Evolutionary conservation across 37 sponge, comb jelly and placozoan species (phyloP).

Genomic region (Ianthella basta): DNA sequence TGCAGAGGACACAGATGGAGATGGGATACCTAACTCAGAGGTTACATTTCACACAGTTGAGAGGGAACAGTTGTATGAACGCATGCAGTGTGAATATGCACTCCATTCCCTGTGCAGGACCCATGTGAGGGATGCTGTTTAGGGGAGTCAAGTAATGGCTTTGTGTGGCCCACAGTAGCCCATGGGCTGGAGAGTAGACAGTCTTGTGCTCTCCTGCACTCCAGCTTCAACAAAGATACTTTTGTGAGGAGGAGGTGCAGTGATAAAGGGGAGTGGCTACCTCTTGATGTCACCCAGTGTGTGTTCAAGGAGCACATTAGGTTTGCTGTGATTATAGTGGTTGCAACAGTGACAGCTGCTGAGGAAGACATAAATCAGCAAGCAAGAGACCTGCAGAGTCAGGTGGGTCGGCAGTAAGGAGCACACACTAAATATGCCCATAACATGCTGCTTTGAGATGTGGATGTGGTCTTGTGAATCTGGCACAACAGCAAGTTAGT

Average conservation of each 20-base stretch:
- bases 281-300: slow-evolving; percentile 10
- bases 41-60: too few species aligned
- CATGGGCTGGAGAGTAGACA: not conserved
- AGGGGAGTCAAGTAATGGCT: not conserved
- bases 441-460: too few species aligned
- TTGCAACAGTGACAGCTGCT: not conserved
- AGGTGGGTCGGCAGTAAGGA: not conserved
- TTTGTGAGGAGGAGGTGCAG: not conserved
- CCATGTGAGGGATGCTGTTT: not conserved
- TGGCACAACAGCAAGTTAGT: too few species aligned
- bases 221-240: not conserved
- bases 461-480: too few species aligned
- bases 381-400: not conserved
- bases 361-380: not conserved
- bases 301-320: not conserved
- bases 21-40: slow-evolving; percentile 7
- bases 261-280: not conserved
- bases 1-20: slow-evolving; percentile 13
- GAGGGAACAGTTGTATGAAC: too few species aligned
- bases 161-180: not conserved
- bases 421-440: too few species aligned
- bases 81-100: too few species aligned
- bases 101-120: slow-evolving; percentile 19
- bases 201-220: slow-evolving; percentile 1
- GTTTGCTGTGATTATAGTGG: slow-evolving; percentile 13